A percentile compares a stretch with the other conserved stretches of the same genome.
These are phyloP conservation scores for Meliscaeva auricollis DNA, from an alignment of 2,888 invertebrate genomes.

Conservation along the genomic window DNA sequence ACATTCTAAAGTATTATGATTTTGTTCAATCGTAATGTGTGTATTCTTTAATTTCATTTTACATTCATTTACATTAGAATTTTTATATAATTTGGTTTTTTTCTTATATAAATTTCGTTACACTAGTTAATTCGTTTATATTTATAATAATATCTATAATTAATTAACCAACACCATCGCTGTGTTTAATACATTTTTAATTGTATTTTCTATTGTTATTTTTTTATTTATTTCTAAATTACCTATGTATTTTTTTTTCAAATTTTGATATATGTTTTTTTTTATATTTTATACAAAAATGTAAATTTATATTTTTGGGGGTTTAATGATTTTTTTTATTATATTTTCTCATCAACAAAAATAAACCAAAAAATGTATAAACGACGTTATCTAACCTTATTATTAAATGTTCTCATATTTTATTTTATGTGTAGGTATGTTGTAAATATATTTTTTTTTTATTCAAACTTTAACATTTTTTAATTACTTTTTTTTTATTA, in stretches of 20 bases:
- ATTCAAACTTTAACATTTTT: conserved; percentile 70
- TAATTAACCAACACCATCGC: conserved; percentile 69
- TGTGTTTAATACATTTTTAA: conserved; percentile 59
- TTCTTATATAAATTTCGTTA: conserved; percentile 62
- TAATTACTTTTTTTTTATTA: conserved; percentile 53
- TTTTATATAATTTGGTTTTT: conserved; percentile 14
- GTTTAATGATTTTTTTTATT: conserved; percentile 22
- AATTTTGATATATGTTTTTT: conserved; percentile 55
- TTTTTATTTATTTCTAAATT: conserved; percentile 18
- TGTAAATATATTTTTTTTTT: conserved; percentile 66
- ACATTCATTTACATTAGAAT: conserved; percentile 49
- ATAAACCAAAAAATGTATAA: conserved; percentile 58
- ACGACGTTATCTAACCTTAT: conserved; percentile 69
- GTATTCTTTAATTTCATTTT: conserved; percentile 49
- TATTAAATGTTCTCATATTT: conserved; percentile 33
- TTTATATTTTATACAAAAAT: conserved; percentile 72
- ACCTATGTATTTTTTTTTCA: conserved; percentile 39
- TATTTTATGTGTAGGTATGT: conserved; percentile 58
- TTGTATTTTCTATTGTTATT: conserved; percentile 49
- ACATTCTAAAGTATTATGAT: conserved; percentile 52
- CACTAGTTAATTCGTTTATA: conserved; percentile 68
- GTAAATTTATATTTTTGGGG: conserved; percentile 66
- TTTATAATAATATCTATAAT: conserved; percentile 63
- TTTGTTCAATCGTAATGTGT: conserved; percentile 58
- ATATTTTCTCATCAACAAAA: conserved; percentile 31